Percentiles rank a stretch among this genome's conserved stretches.
phyloP scores from a whole-genome alignment of 1,140 invertebrate genomes.

The Drosophila lacertosa region DNA sequence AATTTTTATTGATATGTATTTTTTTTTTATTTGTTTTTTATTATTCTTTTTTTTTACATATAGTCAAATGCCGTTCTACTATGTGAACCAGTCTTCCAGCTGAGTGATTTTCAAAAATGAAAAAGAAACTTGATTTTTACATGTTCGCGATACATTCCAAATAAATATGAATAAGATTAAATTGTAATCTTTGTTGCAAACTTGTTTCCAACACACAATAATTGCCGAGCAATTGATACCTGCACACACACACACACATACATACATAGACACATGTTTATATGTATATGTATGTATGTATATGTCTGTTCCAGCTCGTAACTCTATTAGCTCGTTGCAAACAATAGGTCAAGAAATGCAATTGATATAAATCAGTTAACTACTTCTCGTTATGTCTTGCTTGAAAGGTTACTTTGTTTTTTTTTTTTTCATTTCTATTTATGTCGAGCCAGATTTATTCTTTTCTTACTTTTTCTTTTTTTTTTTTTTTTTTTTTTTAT shows the following conservation, averaged over 20 bases:
- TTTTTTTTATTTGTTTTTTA: not conserved
- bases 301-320: not conserved
- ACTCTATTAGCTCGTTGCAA: not conserved
- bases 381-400: not conserved
- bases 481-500: constrained; percentile 36
- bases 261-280: not conserved
- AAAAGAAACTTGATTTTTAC: constrained; percentile 1
- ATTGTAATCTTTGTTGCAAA: constrained; percentile 25
- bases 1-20: not conserved
- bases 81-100: constrained; percentile 40
- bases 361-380: constrained; percentile 1
- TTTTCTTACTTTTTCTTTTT: constrained; percentile 4
- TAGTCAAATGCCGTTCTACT: constrained; percentile 12
- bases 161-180: constrained; percentile 16
- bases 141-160: not conserved
- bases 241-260: no score
- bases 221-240: constrained; percentile 15
- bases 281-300: no score
- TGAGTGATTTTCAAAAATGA: constrained; percentile 11
- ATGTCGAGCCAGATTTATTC: constrained; percentile 2
- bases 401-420: not conserved
- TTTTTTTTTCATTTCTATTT: no score
- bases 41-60: not conserved
- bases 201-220: constrained; percentile 15
- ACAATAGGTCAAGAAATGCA: constrained; percentile 34